Evolutionary conservation across 2,113 vertebrate genomes (phyloP), one percentile per base, ranked within the genome.

Genomic region (Rostratula benghalensis): DNA sequence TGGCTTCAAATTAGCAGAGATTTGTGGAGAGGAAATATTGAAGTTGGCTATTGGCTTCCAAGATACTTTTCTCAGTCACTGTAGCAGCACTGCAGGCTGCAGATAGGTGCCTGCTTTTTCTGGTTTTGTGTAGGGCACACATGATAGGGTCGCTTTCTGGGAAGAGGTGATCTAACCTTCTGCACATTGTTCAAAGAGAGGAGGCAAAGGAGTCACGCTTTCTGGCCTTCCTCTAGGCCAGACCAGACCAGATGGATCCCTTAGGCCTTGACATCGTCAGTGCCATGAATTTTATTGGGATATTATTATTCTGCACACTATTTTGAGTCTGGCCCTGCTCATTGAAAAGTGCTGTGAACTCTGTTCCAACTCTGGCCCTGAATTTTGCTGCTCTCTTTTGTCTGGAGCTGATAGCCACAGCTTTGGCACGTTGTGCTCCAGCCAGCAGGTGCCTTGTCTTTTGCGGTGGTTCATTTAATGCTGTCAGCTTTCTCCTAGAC

Each of bases 1-100:
- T 4, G 4, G n/a, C 68, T 86, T 94, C 85, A 87, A 68, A 68
- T 73, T 61, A 94, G 54, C 61, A 64, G 69, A 30, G 69, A 54
- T 81, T 53, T 53, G 59, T 85, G 59, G n/a, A 35, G 30, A 39
- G 41, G 45, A 88, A 74, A 63, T n/a, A 23, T 43, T 51, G 46
- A 57, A 87, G 33, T 28, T 83, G 69, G 68, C 19, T 82, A 24
- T 53, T 90, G 68, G 50, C 43, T 93, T 79, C 69, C 53, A 76
- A 67, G 28, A 15, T 14, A n/a, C 46, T 71, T 83, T 25, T 63
- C 1, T 60, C 71, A 89, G 53, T 57, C 60, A 17, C 20, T 56
- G 57, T 27, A 90, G 71, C 31, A 39, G 4, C 33, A 28, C 60
- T 94, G 85, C 20, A 59, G 80, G 45, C 77, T 69, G 61, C 25